These are phyloP conservation scores for Polyergus mexicanus DNA, from an alignment of 1,140 invertebrate genomes.

Conservation along the genomic window DNA sequence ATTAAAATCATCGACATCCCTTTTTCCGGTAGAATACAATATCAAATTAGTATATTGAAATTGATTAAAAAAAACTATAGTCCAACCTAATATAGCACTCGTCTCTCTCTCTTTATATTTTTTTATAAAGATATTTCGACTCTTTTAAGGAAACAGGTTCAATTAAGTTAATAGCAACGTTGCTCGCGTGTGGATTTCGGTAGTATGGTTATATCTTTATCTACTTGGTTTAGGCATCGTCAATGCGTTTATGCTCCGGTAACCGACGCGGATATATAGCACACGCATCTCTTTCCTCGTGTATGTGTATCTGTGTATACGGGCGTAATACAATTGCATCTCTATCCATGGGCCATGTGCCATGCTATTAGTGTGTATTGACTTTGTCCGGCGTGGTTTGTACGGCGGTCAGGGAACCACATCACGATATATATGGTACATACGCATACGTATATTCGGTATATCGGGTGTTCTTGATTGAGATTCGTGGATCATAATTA, in stretches of 20 bases:
- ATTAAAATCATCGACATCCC: background rate
- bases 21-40: no score
- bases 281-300: constrained; percentile 26
- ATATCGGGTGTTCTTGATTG: constrained; percentile 5
- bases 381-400: constrained; percentile 58
- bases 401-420: constrained; percentile 22
- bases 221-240: constrained; percentile 15
- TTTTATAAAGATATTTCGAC: background rate
- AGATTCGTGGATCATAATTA: constrained; percentile 3
- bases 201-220: constrained; percentile 24
- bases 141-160: background rate
- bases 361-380: constrained; percentile 49
- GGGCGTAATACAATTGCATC: constrained; percentile 53
- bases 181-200: constrained; percentile 8
- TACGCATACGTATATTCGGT: background rate
- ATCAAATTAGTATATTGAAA: no score
- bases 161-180: constrained; percentile 44
- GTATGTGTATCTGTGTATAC: background rate
- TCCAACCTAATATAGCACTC: background rate
- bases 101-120: background rate
- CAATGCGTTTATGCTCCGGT: constrained; percentile 34
- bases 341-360: constrained; percentile 31
- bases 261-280: constrained; percentile 19
- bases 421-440: constrained; percentile 10
- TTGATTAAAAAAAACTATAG: no score